Conservation (phyloP, 2,888 invertebrate genomes). For the Erebia palarica region DNA sequence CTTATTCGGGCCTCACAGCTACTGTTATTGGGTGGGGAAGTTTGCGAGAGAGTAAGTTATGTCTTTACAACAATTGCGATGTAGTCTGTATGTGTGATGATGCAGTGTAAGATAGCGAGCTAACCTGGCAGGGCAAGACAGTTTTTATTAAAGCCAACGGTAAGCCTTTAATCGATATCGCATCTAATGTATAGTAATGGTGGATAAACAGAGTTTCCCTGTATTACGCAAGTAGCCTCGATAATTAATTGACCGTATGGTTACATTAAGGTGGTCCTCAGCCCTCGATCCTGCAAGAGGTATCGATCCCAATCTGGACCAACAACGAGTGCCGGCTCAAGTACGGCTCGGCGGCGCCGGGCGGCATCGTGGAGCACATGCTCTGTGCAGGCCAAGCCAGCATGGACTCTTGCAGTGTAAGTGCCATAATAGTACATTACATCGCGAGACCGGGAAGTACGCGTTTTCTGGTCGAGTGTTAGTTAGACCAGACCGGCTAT, state of each 20-base stretch:
- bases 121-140: no score
- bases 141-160: no score
- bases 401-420: slow-evolving; percentile 95
- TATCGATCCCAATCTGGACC: slow-evolving; percentile 91
- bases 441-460: no score
- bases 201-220: no score
- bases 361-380: slow-evolving; percentile 94
- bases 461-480: no score
- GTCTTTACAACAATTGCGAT: not conserved
- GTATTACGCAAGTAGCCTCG: no score
- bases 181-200: no score
- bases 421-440: no score
- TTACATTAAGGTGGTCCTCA: slow-evolving; percentile 87
- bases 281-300: slow-evolving; percentile 91
- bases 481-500: no score
- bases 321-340: slow-evolving; percentile 89
- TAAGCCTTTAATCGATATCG: no score
- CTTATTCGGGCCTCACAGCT: slow-evolving; percentile 86
- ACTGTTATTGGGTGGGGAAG: slow-evolving; percentile 96
- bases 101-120: no score
- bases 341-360: slow-evolving; percentile 93
- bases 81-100: no score
- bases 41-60: slow-evolving; percentile 86
- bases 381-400: slow-evolving; percentile 92
- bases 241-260: not conserved